Evolutionary conservation across 1,140 invertebrate species (phyloP).

Genomic region (Papilio polyxenes): DNA sequence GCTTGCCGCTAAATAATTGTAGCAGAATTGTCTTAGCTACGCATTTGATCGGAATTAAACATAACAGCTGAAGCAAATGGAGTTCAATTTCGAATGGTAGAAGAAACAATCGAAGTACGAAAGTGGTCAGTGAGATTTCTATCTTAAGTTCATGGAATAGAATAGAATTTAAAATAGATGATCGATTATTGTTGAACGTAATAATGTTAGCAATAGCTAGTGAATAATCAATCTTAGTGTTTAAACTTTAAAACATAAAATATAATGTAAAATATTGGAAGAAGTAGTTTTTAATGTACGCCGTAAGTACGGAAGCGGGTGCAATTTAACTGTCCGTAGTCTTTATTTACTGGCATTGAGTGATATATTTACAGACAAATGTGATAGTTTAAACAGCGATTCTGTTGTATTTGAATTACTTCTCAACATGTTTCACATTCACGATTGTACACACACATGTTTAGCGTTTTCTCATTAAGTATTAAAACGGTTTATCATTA

Average conservation of each 20-base stretch:
- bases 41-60: slow-evolving; percentile 44
- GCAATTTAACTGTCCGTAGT: slow-evolving; percentile 70
- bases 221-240: slow-evolving; percentile 46
- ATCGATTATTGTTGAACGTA: slow-evolving; percentile 35
- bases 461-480: slow-evolving; percentile 29
- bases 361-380: slow-evolving; percentile 70
- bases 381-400: slow-evolving; percentile 59
- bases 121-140: slow-evolving; percentile 54
- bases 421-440: slow-evolving; percentile 47
- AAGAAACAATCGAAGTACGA: slow-evolving; percentile 11
- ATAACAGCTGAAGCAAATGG: slow-evolving; percentile 38
- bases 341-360: slow-evolving; percentile 65
- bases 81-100: slow-evolving; percentile 45
- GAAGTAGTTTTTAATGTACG: slow-evolving; percentile 55
- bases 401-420: slow-evolving; percentile 50
- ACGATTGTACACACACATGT: slow-evolving; percentile 38
- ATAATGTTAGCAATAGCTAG: too few relatives aligned
- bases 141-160: slow-evolving; percentile 61
- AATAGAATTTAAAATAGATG: slow-evolving; percentile 58
- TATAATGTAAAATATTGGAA: slow-evolving; percentile 37
- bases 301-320: slow-evolving; percentile 62
- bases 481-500: slow-evolving; percentile 7
- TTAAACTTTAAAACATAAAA: slow-evolving; percentile 47
- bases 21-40: slow-evolving; percentile 52
- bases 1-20: slow-evolving; percentile 74